Evolutionary conservation across 2,113 vertebrate species (phyloP).

Genomic region (Dicrurus megarhynchus): DNA sequence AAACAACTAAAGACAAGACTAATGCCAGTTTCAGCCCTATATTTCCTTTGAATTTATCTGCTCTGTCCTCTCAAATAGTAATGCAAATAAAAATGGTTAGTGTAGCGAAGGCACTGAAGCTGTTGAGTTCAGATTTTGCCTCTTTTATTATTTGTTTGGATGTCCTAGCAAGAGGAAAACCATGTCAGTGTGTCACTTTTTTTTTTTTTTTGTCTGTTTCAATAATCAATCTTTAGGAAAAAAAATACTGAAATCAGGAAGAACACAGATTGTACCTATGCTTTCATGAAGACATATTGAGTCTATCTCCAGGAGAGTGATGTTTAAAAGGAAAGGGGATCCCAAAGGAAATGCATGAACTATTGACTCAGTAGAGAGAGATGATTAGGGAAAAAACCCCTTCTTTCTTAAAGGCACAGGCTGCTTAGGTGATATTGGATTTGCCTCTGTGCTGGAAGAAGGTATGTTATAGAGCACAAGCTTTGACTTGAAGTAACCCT

Average conservation of each 20-base stretch:
- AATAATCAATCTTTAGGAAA: not conserved
- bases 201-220: not conserved
- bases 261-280: not conserved
- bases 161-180: not conserved
- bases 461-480: not conserved
- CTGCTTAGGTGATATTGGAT: not conserved
- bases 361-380: not conserved
- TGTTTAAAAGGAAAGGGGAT: not conserved
- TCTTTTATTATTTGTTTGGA: not conserved
- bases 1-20: not conserved
- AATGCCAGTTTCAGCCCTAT: not conserved
- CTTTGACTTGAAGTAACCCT: not conserved
- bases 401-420: not conserved
- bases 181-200: not conserved
- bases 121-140: not conserved
- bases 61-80: not conserved
- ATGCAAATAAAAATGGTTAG: not conserved
- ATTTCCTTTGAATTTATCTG: not conserved
- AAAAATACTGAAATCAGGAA: not conserved
- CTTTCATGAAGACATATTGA: not conserved
- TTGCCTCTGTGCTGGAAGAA: not conserved
- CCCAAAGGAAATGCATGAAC: not conserved
- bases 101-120: not conserved
- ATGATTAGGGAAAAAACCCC: not conserved
- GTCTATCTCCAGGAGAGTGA: not conserved